phyloP scores from a whole-genome alignment of 2,888 invertebrate species.

The Calliopum simillimum region DNA sequence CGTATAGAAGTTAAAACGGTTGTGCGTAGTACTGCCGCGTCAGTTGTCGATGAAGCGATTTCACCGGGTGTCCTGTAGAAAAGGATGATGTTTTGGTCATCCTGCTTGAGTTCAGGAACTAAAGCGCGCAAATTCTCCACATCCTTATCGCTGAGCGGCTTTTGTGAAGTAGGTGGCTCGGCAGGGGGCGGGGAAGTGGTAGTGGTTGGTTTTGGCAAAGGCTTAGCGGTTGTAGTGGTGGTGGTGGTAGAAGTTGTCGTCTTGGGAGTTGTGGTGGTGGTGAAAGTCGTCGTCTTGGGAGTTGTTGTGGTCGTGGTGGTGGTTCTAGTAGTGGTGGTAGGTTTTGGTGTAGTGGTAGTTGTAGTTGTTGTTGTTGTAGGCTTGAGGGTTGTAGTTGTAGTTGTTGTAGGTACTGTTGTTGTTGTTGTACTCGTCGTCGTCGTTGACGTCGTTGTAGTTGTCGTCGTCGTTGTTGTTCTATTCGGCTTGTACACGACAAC shows the following conservation, averaged over 20 bases:
- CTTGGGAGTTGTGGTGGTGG: constrained; percentile 32
- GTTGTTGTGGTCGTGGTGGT: constrained; percentile 29
- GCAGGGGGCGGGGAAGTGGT: constrained; percentile 27
- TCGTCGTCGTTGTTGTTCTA: constrained; percentile 34
- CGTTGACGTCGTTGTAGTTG: no score
- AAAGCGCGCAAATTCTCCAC: constrained; percentile 55
- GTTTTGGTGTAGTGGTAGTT: constrained; percentile 20
- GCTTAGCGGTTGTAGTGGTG: constrained; percentile 26
- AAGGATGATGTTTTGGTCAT: constrained; percentile 64
- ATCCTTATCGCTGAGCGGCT: constrained; percentile 56
- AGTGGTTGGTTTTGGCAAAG: constrained; percentile 1
- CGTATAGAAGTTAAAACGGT: constrained; percentile 68
- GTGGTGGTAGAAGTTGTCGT: constrained; percentile 31
- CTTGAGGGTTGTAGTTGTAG: constrained; percentile 26
- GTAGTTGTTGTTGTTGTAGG: constrained; percentile 31
- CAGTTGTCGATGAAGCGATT: constrained; percentile 61
- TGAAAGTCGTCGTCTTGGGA: constrained; percentile 35
- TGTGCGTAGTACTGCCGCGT: constrained; percentile 68
- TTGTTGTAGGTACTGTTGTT: constrained; percentile 32
- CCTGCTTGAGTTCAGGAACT: constrained; percentile 57
- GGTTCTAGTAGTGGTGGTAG: constrained; percentile 32
- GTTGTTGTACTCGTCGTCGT: neutral
- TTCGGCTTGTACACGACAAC: constrained; percentile 22
- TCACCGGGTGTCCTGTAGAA: constrained; percentile 64
- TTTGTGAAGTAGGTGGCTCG: neutral